A percentile compares a stretch with the other conserved stretches of the same genome.
Conservation (phyloP, 2,113 vertebrate genomes). For the Dascyllus trimaculatus region DNA sequence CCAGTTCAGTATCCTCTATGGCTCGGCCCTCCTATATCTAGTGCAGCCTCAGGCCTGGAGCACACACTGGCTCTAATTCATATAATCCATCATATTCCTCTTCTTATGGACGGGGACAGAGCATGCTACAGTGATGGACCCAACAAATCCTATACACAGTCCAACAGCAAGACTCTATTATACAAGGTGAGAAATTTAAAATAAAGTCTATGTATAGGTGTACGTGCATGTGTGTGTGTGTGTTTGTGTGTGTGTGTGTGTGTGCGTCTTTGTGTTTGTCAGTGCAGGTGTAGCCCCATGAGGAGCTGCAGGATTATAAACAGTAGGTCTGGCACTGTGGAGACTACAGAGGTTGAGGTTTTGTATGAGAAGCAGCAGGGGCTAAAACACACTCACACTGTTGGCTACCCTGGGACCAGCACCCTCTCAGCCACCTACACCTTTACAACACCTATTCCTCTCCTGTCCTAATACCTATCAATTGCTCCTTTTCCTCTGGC, state of each 20-base stretch:
- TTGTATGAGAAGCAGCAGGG: conserved; percentile 76
- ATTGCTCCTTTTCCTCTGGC: conserved; percentile 61
- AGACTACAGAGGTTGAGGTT: conserved; percentile 73
- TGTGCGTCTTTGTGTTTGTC: conserved; percentile 51
- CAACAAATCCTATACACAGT: conserved; percentile 52
- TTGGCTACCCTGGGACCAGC: conserved; percentile 70
- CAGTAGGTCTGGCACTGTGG: conserved; percentile 57
- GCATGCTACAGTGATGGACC: conserved; percentile 59
- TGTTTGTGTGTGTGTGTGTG: conserved; percentile 44
- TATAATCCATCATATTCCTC: conserved; percentile 82
- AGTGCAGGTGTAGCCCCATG: conserved; percentile 61
- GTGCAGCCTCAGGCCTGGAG: conserved; percentile 66
- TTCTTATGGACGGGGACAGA: conserved; percentile 65
- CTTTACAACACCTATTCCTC: conserved; percentile 77
- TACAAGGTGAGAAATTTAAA: conserved; percentile 70
- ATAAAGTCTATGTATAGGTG: conserved; percentile 36
- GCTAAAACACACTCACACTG: conserved; percentile 75
- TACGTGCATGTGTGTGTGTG: conserved; percentile 45
- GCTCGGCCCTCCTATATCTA: conserved; percentile 59
- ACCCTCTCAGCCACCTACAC: conserved; percentile 67
- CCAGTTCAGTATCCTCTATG: conserved; percentile 53
- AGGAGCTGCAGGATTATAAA: conserved; percentile 69
- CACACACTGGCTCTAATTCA: conserved; percentile 76
- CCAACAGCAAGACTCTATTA: conserved; percentile 52
- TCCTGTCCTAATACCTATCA: conserved; percentile 74